Percentiles rank a stretch among this genome's conserved stretches.
phyloP scores from a whole-genome alignment of 1,140 invertebrate genomes.

The Temnothorax longispinosus region DNA sequence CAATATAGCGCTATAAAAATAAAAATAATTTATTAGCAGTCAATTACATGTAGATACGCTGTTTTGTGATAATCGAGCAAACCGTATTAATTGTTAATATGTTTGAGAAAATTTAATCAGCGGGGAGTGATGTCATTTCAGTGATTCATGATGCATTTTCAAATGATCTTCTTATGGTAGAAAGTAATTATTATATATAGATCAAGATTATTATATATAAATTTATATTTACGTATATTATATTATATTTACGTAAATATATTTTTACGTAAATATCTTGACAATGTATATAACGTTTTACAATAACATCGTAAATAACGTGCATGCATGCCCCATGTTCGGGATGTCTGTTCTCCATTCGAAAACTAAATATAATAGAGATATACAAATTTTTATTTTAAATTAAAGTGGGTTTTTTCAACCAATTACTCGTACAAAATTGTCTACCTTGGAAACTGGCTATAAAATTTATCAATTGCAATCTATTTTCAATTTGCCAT shows the following conservation, averaged over 20 bases:
- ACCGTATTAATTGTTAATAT: constrained; percentile 48
- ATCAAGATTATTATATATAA: neutral
- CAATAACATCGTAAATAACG: neutral
- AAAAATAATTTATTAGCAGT: constrained; percentile 62
- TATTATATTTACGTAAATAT: neutral
- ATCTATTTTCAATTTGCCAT: constrained; percentile 51
- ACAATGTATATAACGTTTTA: neutral
- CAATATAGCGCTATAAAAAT: neutral
- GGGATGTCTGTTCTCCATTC: neutral
- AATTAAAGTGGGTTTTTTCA: constrained; percentile 50
- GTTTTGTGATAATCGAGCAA: constrained; percentile 43
- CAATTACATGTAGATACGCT: constrained; percentile 35
- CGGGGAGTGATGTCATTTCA: neutral
- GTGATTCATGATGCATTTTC: constrained; percentile 17
- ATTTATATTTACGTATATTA: too few species aligned
- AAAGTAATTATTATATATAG: neutral
- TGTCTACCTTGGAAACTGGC: constrained; percentile 32
- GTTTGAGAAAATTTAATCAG: constrained; percentile 55
- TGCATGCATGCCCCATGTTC: neutral
- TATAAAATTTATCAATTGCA: constrained; percentile 17
- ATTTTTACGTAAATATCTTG: neutral
- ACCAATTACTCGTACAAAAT: constrained; percentile 43
- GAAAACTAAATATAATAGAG: constrained; percentile 19
- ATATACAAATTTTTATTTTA: constrained; percentile 29
- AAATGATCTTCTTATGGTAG: neutral